These are phyloP conservation scores for Chromobotia macracanthus DNA, from an alignment of 2,797 vertebrate species.

Conservation along the genomic window DNA sequence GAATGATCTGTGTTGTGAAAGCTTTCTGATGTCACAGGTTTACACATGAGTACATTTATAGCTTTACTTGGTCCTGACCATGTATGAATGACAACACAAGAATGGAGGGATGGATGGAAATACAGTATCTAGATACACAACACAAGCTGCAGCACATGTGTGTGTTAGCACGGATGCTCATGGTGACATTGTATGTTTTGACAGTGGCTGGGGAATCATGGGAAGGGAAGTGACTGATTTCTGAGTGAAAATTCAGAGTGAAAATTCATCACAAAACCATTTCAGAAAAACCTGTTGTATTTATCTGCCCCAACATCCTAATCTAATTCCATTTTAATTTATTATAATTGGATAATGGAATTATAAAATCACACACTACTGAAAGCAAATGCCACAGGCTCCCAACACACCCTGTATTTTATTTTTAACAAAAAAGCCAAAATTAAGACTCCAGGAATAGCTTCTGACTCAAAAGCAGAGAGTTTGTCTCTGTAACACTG, in stretches of 20 bases:
- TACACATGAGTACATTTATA: no score
- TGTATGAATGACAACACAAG: no score
- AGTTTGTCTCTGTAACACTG: no score
- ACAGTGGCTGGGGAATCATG: slow-evolving; percentile 22
- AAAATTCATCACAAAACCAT: slow-evolving; percentile 53
- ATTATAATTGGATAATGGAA: slow-evolving; percentile 56
- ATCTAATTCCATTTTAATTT: slow-evolving; percentile 63
- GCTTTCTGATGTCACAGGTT: no score
- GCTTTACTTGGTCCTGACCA: no score
- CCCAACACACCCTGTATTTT: slow-evolving; percentile 31
- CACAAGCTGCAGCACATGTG: not conserved
- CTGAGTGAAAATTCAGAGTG: slow-evolving; percentile 59
- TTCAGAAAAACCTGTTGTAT: slow-evolving; percentile 56
- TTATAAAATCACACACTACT: slow-evolving; percentile 1
- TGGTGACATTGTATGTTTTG: slow-evolving; percentile 44
- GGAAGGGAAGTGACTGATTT: slow-evolving; percentile 46
- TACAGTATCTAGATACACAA: slow-evolving; percentile 2
- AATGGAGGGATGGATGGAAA: no score
- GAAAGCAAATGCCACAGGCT: slow-evolving; percentile 33
- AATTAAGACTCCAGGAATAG: no score
- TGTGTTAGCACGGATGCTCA: slow-evolving; percentile 21
- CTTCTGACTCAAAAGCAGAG: no score
- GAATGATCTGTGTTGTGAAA: no score
- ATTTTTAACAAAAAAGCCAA: not conserved
- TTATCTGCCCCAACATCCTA: slow-evolving; percentile 60